A percentile compares a stretch with the other conserved stretches of the same genome.
phyloP scores from a whole-genome alignment of 2,797 vertebrate species.

The Sylvilagus floridanus region DNA sequence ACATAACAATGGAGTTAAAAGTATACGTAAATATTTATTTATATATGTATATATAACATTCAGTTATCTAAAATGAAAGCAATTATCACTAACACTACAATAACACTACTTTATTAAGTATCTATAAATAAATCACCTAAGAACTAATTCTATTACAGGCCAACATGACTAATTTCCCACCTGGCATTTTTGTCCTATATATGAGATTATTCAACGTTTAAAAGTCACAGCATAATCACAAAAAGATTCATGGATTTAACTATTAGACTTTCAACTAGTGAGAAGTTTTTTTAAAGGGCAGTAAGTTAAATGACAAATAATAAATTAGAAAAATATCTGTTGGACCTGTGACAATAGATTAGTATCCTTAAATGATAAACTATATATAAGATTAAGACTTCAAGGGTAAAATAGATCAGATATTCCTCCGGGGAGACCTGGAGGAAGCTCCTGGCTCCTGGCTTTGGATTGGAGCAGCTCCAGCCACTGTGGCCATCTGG shows the following conservation, averaged over 20 bases:
- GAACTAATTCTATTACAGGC: slow-evolving; percentile 43
- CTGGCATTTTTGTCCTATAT: slow-evolving; percentile 22
- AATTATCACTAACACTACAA: slow-evolving; percentile 37
- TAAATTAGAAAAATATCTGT: slow-evolving; percentile 27
- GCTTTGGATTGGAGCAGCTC: too few relatives aligned
- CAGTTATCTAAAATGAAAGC: slow-evolving; percentile 34
- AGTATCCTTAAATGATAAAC: neutral
- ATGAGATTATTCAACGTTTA: neutral
- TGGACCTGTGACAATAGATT: slow-evolving; percentile 36
- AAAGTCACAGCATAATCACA: slow-evolving; percentile 5
- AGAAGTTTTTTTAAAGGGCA: neutral
- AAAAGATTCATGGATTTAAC: slow-evolving; percentile 8
- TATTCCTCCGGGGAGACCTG: too few relatives aligned
- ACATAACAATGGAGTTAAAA: neutral
- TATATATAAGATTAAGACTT: slow-evolving; percentile 18
- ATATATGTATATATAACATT: slow-evolving; percentile 19
- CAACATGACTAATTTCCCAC: slow-evolving; percentile 10
- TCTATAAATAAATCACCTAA: slow-evolving; percentile 52
- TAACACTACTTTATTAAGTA: slow-evolving; percentile 45
- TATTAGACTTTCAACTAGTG: slow-evolving; percentile 38
- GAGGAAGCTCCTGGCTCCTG: too few relatives aligned
- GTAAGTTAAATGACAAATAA: slow-evolving; percentile 22
- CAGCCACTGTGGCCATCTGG: too few relatives aligned
- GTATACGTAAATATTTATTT: neutral
- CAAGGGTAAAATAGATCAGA: neutral